Evolutionary conservation across 2,888 invertebrate genomes (phyloP).

Genomic region (Nomada goodeniana): DNA sequence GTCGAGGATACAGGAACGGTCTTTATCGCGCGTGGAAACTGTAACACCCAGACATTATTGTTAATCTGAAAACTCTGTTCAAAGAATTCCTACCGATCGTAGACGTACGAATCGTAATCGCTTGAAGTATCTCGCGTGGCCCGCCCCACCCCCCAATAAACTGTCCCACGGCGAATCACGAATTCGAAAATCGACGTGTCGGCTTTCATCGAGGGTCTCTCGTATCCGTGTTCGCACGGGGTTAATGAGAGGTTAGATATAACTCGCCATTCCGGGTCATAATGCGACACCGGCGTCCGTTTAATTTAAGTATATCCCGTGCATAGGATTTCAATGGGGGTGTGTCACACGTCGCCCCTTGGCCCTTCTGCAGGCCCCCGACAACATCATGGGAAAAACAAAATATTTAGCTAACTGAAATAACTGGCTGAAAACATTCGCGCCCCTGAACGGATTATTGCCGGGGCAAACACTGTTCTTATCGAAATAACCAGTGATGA

Average conservation of each 20-base stretch:
- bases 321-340: slow-evolving; percentile 81
- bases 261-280: slow-evolving; percentile 79
- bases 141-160: slow-evolving; percentile 63
- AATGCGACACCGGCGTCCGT: slow-evolving; percentile 81
- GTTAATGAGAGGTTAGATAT: slow-evolving; percentile 84
- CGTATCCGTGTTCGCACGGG: slow-evolving; percentile 80
- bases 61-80: background rate
- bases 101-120: background rate
- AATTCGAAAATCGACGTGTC: slow-evolving; percentile 77
- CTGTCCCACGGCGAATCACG: slow-evolving; percentile 63
- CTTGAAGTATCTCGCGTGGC: slow-evolving; percentile 49
- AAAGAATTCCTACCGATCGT: background rate
- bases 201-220: slow-evolving; percentile 66
- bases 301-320: slow-evolving; percentile 82
- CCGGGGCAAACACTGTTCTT: slow-evolving; percentile 6
- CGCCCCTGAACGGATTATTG: background rate
- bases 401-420: slow-evolving; percentile 77
- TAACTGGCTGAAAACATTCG: slow-evolving; percentile 30
- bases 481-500: slow-evolving; percentile 9
- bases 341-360: slow-evolving; percentile 73
- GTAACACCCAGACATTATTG: background rate
- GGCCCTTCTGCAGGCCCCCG: slow-evolving; percentile 23
- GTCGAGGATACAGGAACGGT: background rate
- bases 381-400: slow-evolving; percentile 81
- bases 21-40: background rate